A percentile compares a stretch with the other conserved stretches of the same genome.
Conservation (phyloP, 2,113 vertebrate species). For the Plecotus auritus region DNA sequence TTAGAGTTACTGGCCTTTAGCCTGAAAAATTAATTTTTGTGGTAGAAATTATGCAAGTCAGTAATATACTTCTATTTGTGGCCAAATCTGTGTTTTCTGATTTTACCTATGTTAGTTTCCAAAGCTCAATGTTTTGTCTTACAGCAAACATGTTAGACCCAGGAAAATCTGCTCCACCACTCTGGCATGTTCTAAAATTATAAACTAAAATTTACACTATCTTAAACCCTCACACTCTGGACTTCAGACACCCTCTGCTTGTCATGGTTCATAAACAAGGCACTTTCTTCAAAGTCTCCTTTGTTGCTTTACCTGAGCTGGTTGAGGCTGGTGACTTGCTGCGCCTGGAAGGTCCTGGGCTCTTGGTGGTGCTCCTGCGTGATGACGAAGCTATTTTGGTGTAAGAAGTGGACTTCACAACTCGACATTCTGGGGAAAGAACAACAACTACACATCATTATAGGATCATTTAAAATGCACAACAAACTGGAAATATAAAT, state of each 20-base stretch:
- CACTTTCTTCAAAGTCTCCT: background rate
- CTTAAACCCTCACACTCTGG: background rate
- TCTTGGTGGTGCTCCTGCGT: constrained; percentile 88
- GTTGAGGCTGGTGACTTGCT: constrained; percentile 97
- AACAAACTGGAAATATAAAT: background rate
- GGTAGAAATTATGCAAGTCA: background rate
- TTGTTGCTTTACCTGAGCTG: constrained; percentile 88
- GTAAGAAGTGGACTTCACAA: constrained; percentile 96
- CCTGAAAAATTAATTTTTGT: background rate
- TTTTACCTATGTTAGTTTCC: background rate
- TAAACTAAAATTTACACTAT: background rate
- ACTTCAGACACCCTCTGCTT: background rate
- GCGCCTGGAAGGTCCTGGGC: constrained; percentile 89
- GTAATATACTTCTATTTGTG: background rate
- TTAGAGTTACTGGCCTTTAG: background rate
- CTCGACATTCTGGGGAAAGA: constrained; percentile 89
- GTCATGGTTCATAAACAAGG: background rate
- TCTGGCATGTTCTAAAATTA: constrained; percentile 51
- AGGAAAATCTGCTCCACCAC: constrained; percentile 50
- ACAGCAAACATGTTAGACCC: constrained; percentile 49
- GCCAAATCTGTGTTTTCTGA: background rate
- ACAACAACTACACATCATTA: constrained; percentile 70
- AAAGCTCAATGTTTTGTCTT: background rate
- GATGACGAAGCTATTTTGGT: constrained; percentile 91
- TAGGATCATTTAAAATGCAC: background rate